These are phyloP conservation scores for Tyrophagus putrescentiae DNA, from an alignment of 1,140 invertebrate species.

Conservation along the genomic window DNA sequence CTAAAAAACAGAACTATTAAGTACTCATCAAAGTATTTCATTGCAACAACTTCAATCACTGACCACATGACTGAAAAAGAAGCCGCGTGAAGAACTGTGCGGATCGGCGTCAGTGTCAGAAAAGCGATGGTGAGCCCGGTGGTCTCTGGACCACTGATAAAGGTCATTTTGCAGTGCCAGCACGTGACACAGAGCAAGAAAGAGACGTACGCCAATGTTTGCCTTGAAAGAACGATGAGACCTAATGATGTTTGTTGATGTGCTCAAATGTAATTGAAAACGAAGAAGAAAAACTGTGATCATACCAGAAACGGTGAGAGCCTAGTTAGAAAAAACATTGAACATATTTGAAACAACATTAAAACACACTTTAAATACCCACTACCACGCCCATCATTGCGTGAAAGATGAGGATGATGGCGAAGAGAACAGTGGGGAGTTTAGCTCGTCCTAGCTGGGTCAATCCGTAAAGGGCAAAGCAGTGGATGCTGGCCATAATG, in stretches of 20 bases:
- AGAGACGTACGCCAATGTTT: slow-evolving; percentile 59
- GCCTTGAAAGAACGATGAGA: slow-evolving; percentile 88
- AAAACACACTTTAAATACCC: no score
- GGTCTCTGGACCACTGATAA: slow-evolving; percentile 81
- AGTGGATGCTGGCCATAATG: background rate
- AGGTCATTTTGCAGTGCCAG: slow-evolving; percentile 58
- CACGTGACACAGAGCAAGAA: slow-evolving; percentile 48
- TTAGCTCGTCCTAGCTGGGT: background rate
- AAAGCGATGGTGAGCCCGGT: slow-evolving; percentile 87
- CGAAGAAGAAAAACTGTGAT: no score
- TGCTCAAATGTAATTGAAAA: no score
- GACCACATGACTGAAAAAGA: slow-evolving; percentile 65
- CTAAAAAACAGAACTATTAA: no score
- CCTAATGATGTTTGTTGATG: no score
- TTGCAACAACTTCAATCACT: no score
- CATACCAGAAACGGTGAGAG: background rate
- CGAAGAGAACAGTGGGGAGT: background rate
- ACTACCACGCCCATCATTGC: background rate
- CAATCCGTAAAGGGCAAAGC: background rate
- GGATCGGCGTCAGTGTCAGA: slow-evolving; percentile 89
- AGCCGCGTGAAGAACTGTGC: slow-evolving; percentile 78
- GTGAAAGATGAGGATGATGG: background rate
- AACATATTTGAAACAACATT: no score
- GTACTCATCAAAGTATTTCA: no score
- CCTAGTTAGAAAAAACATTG: no score